Percentiles rank a stretch among this genome's conserved stretches.
phyloP scores from a whole-genome alignment of 1,140 invertebrate genomes.

The Zaprionus camerounensis region DNA sequence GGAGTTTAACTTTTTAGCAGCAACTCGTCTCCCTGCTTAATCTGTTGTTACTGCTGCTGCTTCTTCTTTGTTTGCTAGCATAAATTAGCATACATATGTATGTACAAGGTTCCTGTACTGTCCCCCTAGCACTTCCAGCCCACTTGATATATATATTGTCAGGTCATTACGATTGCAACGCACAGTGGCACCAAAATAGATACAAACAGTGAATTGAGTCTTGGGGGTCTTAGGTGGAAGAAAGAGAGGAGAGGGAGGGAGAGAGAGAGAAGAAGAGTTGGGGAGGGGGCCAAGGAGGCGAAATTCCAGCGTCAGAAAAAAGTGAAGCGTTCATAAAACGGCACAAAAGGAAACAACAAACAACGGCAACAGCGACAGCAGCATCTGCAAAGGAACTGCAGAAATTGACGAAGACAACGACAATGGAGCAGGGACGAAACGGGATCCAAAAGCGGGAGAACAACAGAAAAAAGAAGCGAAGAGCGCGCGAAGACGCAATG shows the following conservation, averaged over 20 bases:
- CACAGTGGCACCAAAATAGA: slow-evolving; percentile 27
- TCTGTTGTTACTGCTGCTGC: neutral
- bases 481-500: slow-evolving; percentile 24
- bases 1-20: no score
- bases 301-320: slow-evolving; percentile 73
- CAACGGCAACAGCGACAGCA: slow-evolving; percentile 19
- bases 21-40: neutral
- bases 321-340: slow-evolving; percentile 79
- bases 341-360: slow-evolving; percentile 71
- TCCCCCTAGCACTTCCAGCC: neutral
- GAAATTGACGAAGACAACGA: slow-evolving; percentile 9
- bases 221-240: neutral
- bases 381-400: slow-evolving; percentile 8
- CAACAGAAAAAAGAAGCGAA: slow-evolving; percentile 22
- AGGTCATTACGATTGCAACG: slow-evolving; percentile 37
- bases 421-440: slow-evolving; percentile 9
- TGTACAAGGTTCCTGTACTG: neutral
- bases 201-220: slow-evolving; percentile 4
- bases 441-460: slow-evolving; percentile 8
- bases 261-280: neutral
- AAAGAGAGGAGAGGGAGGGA: neutral
- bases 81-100: slow-evolving; percentile 42
- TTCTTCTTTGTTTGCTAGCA: slow-evolving; percentile 9
- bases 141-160: slow-evolving; percentile 35
- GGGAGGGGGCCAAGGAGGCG: slow-evolving; percentile 11